Evolutionary conservation across 2,113 vertebrate genomes (phyloP), one percentile per base, ranked within the genome.

Genomic region (Cnemophilus loriae): DNA sequence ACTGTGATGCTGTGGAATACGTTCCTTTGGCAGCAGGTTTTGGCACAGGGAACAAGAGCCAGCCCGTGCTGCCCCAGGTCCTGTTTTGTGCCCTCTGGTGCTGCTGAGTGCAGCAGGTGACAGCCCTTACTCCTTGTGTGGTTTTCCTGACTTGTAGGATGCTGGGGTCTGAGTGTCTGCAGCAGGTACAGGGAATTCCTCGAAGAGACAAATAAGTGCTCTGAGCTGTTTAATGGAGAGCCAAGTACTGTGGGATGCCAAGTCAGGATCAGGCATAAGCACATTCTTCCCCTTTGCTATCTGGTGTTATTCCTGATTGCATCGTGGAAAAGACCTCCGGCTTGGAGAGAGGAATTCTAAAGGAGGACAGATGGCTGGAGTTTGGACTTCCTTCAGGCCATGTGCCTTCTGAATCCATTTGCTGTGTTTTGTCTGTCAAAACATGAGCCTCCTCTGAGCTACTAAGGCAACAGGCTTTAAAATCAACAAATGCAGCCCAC

Each of bases 391-490:
- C 64, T 87, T 94, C 77, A 86, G 83, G 68, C 84, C 76, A 11
- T 52, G 47, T 55, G 80, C 64, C 60, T 96, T 64, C 68, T 78
- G 59, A 95, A 63, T 60, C 27, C 85, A 63, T 90, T 93, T 95
- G 68, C 83, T 92, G 44, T 78, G 60, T 74, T 93, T 91, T 78
- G 73, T 33, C 89, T 95, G 89, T 89, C 94, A 90, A 96, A 93
- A 84, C 80, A 81, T 16, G 49, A 93, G 56, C 83, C 56, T 80
- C 39, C 76, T 92, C 46, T 5, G 76, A 96, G 89, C 89, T 95
- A 30, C 80, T 75, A 88, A 93, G 86, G 92, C 89, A 95, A 90
- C 83, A 86, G 50, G 63, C 73, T 90, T 84, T 74, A 90, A 56
- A 92, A 70, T 84, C 83, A 89, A 92, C 89, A 95, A 90, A 95